Base-by-base conservation (phyloP, 2,797 vertebrate species). In the Furcifer pardalis region DNA sequence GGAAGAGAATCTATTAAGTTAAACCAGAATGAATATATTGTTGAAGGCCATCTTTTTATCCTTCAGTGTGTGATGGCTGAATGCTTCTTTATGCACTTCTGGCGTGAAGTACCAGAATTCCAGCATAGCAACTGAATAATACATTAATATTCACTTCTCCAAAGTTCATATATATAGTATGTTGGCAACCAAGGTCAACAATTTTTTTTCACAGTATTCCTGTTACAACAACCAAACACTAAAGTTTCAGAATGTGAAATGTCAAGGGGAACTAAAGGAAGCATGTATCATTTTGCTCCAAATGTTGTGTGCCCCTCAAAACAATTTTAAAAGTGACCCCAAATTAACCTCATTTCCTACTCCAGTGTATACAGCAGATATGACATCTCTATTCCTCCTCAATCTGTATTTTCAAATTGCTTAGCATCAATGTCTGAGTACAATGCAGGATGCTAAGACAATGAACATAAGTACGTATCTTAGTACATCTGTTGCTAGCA, bases 21-120 rank as follows among this genome's bases (percentile, higher is more conserved):
- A 74, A 84, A 81, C 30, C 5, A 78, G 68, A 90, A 88, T 84
- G 0, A 69, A 46, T 75, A 85, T 74, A 9, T 87, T 80, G 69
- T 73, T 83, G 81, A 88, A 93, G 84, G 65, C 49, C 91, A 74
- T 75, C 42, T 73, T 84, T 66, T 66, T 89, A 75, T 87, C 63
- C 72, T 56, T 2, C 74, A 81, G 27, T 49, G 52, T 0, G 0
- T 78, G 82, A 44, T 62, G 87, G 30, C 86, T 89, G 40, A 92
- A 88, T 17, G 44, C 83, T 83, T 86, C 82, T 76, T 82, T 76
- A 46, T 44, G 74, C 71, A 77, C 37, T 40, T 21, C 32, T 78
- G 72, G 25, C 78, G 83, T 72, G 10, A 82, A 25, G 35, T 1
- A 1, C 35, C 62, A 86, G 44, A 90, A 87, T 89, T 90, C 88